phyloP scores from a whole-genome alignment of 2,888 invertebrate species.

The Spodoptera littoralis region DNA sequence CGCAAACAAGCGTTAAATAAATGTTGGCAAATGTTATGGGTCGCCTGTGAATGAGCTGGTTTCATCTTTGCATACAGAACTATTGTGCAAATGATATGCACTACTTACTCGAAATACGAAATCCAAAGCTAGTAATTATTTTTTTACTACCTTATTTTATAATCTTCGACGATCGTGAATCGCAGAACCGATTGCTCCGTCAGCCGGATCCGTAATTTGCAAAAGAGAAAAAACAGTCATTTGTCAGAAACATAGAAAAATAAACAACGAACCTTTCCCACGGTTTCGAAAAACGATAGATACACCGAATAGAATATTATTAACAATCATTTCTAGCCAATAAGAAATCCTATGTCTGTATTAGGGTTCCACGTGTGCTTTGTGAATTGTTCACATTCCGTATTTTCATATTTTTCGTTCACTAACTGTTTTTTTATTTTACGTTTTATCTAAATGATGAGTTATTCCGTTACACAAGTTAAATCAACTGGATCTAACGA shows the following conservation, averaged over 20 bases:
- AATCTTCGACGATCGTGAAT: constrained; percentile 67
- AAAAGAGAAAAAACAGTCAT: constrained; percentile 73
- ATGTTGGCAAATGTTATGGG: constrained; percentile 65
- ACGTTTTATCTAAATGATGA: too few species aligned
- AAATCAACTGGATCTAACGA: too few species aligned
- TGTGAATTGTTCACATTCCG: constrained; percentile 21
- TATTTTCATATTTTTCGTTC: constrained; percentile 7
- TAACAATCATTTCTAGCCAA: constrained; percentile 57
- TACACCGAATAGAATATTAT: constrained; percentile 58
- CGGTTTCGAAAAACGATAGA: constrained; percentile 67
- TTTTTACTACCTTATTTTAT: constrained; percentile 65
- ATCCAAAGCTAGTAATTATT: constrained; percentile 71
- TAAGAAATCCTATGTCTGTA: constrained; percentile 54
- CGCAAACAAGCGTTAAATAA: constrained; percentile 67
- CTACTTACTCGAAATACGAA: constrained; percentile 76
- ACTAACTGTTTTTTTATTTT: too few species aligned
- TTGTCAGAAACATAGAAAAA: constrained; percentile 67
- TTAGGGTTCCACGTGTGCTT: constrained; percentile 46
- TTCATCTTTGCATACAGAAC: constrained; percentile 70
- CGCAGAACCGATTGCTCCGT: constrained; percentile 77
- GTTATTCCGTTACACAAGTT: too few species aligned
- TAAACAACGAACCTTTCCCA: constrained; percentile 75
- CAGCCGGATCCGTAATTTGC: constrained; percentile 73
- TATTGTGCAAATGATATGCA: constrained; percentile 75
- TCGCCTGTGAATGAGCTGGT: constrained; percentile 61